A percentile compares a stretch with the other conserved stretches of the same genome.
These are phyloP conservation scores for Leptobrachium leishanense DNA, from an alignment of 2,113 vertebrate species.

Conservation along the genomic window DNA sequence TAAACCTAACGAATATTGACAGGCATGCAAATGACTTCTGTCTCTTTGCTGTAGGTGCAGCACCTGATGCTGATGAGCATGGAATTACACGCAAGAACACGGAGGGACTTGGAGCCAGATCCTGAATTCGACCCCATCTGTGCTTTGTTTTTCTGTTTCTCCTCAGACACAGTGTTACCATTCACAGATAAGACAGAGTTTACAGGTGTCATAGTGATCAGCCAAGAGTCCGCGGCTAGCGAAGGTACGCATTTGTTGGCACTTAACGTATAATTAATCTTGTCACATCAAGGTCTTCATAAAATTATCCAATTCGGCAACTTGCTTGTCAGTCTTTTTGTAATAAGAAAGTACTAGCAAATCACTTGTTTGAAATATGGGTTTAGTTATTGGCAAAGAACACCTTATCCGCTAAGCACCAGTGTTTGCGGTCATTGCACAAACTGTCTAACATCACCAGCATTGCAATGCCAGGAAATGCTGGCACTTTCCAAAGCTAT, in stretches of 20 bases:
- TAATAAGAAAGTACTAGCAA: too few species aligned
- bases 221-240: conserved; percentile 67
- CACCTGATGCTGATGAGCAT: conserved; percentile 90
- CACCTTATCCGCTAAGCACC: too few species aligned
- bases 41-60: conserved; percentile 75
- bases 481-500: too few species aligned
- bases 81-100: conserved; percentile 92
- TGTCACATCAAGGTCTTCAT: too few species aligned
- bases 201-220: conserved; percentile 85
- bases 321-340: too few species aligned
- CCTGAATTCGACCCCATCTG: conserved; percentile 97
- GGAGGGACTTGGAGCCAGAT: conserved; percentile 91
- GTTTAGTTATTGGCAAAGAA: too few species aligned
- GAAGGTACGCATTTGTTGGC: conserved; percentile 7
- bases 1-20: too few species aligned
- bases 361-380: too few species aligned
- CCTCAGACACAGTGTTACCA: conserved; percentile 78
- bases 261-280: not conserved
- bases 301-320: too few species aligned
- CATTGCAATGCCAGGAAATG: too few species aligned
- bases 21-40: not conserved
- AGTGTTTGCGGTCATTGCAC: too few species aligned
- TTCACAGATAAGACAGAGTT: conserved; percentile 72
- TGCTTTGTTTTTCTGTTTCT: conserved; percentile 96
- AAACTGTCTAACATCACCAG: too few species aligned